Conservation (phyloP, 2,113 vertebrate genomes). For the Oreocharis arfaki region DNA sequence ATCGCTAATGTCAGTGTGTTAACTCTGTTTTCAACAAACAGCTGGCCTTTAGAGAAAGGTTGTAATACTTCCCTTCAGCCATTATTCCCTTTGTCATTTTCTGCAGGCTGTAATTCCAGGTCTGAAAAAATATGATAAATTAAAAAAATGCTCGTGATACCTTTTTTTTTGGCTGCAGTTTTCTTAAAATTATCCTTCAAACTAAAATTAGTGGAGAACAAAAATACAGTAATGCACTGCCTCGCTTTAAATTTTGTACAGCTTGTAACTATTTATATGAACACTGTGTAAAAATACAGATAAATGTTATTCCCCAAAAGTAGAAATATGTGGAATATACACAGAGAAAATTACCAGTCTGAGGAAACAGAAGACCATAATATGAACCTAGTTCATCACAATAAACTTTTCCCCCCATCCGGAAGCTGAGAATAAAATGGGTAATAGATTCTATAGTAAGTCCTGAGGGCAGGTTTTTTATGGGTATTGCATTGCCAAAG, state of each 20-base stretch:
- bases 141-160: background rate
- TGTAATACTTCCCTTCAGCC: background rate
- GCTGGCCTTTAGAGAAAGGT: background rate
- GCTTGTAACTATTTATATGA: conserved; percentile 31
- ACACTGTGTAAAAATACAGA: conserved; percentile 21
- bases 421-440: conserved; percentile 30
- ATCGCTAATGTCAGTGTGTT: background rate
- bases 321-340: conserved; percentile 31
- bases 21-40: background rate
- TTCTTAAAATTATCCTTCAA: background rate
- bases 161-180: background rate
- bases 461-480: conserved; percentile 46
- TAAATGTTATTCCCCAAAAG: conserved; percentile 27
- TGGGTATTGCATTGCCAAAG: conserved; percentile 7
- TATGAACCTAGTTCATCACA: conserved; percentile 36
- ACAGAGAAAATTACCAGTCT: conserved; percentile 29
- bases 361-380: conserved; percentile 40
- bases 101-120: background rate
- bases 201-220: conserved; percentile 1
- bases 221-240: conserved; percentile 15
- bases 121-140: background rate
- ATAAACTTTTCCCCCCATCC: conserved; percentile 2
- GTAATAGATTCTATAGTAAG: conserved; percentile 40
- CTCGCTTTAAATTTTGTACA: conserved; percentile 44
- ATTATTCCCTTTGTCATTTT: background rate